phyloP scores from a whole-genome alignment of 1,140 invertebrate genomes.

The Ptiloglossa arizonensis region DNA sequence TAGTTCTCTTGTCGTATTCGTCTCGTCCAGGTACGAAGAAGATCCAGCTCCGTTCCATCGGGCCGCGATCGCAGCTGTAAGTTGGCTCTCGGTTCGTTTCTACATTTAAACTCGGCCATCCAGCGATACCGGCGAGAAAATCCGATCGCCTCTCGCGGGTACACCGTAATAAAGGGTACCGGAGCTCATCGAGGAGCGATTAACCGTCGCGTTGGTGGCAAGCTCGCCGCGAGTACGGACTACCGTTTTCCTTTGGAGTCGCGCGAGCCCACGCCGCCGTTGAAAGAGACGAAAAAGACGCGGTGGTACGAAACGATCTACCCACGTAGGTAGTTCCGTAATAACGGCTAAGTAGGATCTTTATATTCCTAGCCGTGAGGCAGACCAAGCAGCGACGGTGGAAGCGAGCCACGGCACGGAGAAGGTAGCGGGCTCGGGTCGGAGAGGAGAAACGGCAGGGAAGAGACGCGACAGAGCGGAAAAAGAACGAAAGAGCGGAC shows the following conservation, averaged over 20 bases:
- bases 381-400: constrained; percentile 53
- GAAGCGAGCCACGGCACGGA: constrained; percentile 44
- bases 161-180: no score
- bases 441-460: no score
- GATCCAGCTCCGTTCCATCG: no score
- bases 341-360: constrained; percentile 82
- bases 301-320: constrained; percentile 77
- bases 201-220: no score
- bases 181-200: no score
- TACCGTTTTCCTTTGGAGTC: constrained; percentile 11
- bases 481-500: constrained; percentile 11
- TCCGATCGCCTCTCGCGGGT: no score
- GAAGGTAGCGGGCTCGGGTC: not conserved
- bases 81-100: no score
- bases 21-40: no score
- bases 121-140: no score
- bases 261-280: constrained; percentile 1
- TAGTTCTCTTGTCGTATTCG: no score
- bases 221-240: not conserved
- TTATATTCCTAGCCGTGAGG: constrained; percentile 81
- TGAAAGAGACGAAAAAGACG: constrained; percentile 58
- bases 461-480: not conserved
- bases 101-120: no score
- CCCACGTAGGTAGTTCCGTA: constrained; percentile 78
- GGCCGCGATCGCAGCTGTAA: no score